A percentile compares a stretch with the other conserved stretches of the same genome.
Evolutionary conservation across 2,113 vertebrate genomes (phyloP).

Genomic region (Spheniscus mendiculus): DNA sequence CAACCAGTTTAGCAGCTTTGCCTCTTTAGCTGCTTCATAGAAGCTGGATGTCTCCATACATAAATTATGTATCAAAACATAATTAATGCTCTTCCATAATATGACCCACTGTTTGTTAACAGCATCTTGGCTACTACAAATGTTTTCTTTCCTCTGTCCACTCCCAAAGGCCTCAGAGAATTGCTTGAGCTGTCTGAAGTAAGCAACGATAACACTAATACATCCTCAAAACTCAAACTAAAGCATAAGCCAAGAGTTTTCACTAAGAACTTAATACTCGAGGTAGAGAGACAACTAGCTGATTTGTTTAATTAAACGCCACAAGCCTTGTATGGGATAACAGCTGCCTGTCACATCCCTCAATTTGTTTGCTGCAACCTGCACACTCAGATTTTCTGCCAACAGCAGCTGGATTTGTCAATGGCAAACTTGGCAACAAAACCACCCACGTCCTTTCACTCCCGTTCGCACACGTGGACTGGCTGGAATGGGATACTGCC

Average conservation of each 20-base stretch:
- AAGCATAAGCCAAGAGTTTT: not conserved
- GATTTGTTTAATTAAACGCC: not conserved
- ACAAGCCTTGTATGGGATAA: not conserved
- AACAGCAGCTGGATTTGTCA: not conserved
- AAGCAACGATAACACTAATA: not conserved
- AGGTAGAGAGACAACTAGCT: not conserved
- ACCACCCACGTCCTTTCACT: not conserved
- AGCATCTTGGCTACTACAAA: not conserved
- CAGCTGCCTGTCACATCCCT: not conserved
- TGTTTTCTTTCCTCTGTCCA: not conserved
- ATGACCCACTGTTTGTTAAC: not conserved
- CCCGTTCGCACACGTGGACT: accelerated
- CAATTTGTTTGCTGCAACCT: not conserved
- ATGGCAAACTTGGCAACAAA: not conserved
- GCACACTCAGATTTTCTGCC: not conserved
- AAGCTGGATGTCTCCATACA: not conserved
- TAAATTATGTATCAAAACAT: not conserved
- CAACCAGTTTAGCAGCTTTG: not conserved
- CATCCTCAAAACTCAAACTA: not conserved
- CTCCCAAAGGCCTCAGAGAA: not conserved
- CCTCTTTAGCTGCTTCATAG: not conserved
- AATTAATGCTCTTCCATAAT: not conserved
- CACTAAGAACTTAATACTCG: not conserved
- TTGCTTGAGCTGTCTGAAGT: not conserved
- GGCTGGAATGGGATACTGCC: not conserved